Base-by-base conservation (phyloP, 2,797 vertebrate species). In the Chelon auratus region DNA sequence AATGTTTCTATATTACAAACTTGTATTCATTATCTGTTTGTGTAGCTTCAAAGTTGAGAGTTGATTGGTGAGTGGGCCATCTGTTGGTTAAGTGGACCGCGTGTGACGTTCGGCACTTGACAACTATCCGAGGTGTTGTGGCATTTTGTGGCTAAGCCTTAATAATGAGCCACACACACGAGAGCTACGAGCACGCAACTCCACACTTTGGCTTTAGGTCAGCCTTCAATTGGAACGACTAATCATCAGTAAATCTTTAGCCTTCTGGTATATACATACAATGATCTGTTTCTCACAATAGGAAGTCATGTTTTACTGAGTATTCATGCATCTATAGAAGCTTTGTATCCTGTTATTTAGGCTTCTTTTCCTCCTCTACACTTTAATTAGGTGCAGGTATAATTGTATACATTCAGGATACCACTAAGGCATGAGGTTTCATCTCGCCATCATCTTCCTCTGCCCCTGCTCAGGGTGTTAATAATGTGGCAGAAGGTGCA, bases 401-500 rank as follows among this genome's bases (percentile, higher is more conserved):
- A 39, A 39, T 8, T 8, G 11, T 11, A 39, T 39, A 39, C 37
- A 39, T 39, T 39, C 37, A 39, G 37, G 7, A 11, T 18, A n/a
- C 5, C n/a, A 13, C 22, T 39, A 36, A 37, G n/a, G 45, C n/a
- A 43, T 37, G 3, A 52, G 52, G 37, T 75, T 68, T 47, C 1
- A 8, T 66, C 18, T 22, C 3, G 30, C 15, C 3, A 3, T 6
- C 24, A 14, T 45, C 54, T 26, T 52, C 30, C 10, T 47, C 42
- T 36, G n/a, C 56, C 60, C 53, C 20, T 52, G 40, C 37, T 58
- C 42, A 8, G 62, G 75, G 72, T 81, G 84, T 89, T 88, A 85
- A 84, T 84, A 78, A 86, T 24, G 68, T 84, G 81, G 83, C 92
- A 93, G 89, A 90, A 93, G 92, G 89, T 78, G 85, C 71, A 68